Conservation (phyloP, 2,888 invertebrate species). For the Eupithecia dodoneata region DNA sequence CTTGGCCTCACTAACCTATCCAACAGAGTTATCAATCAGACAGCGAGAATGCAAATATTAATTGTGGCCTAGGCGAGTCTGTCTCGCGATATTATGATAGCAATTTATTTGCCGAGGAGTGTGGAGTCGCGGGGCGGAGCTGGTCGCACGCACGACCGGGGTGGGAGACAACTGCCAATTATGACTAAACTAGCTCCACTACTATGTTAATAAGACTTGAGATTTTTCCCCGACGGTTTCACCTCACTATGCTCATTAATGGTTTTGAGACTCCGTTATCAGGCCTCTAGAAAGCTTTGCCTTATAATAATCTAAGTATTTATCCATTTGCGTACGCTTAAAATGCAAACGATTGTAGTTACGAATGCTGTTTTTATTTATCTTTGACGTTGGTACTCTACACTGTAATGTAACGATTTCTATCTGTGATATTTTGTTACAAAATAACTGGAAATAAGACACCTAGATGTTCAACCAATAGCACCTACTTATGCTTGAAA, state of each 20-base stretch:
- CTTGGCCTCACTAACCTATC: slow-evolving; percentile 63
- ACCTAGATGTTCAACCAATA: background rate
- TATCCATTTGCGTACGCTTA: slow-evolving; percentile 35
- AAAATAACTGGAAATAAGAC: background rate
- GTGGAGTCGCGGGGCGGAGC: slow-evolving; percentile 50
- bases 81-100: slow-evolving; percentile 72
- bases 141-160: slow-evolving; percentile 57
- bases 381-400: slow-evolving; percentile 6
- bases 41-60: slow-evolving; percentile 79
- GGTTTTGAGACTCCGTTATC: slow-evolving; percentile 76
- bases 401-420: slow-evolving; percentile 9
- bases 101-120: slow-evolving; percentile 69
- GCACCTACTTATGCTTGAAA: background rate
- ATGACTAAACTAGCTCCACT: slow-evolving; percentile 81
- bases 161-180: slow-evolving; percentile 77
- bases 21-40: slow-evolving; percentile 80
- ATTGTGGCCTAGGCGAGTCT: slow-evolving; percentile 68
- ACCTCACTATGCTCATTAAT: slow-evolving; percentile 76
- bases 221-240: slow-evolving; percentile 81
- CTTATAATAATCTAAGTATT: slow-evolving; percentile 43
- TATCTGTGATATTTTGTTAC: slow-evolving; percentile 11
- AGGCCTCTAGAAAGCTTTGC: slow-evolving; percentile 68
- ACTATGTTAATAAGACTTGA: slow-evolving; percentile 79
- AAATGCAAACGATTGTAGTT: slow-evolving; percentile 24
- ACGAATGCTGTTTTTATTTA: slow-evolving; percentile 22